Conservation (phyloP, 2,113 vertebrate genomes). For the Callospermophilus lateralis region DNA sequence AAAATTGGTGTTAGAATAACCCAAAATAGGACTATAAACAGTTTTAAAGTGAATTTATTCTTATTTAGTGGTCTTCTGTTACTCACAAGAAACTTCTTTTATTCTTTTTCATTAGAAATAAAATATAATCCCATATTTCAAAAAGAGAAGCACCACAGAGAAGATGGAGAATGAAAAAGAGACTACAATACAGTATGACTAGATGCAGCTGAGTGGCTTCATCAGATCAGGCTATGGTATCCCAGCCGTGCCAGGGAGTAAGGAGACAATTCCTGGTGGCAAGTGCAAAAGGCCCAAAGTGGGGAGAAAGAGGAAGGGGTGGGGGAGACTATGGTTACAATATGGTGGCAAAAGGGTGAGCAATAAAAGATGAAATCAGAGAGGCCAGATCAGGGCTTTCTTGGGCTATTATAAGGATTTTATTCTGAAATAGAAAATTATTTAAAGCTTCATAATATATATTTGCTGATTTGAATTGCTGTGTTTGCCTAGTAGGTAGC, state of each 20-base stretch:
- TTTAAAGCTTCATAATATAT: conserved; percentile 13
- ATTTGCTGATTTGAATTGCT: conserved; percentile 47
- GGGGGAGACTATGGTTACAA: neutral
- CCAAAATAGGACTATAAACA: too few relatives aligned
- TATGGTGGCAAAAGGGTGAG: neutral
- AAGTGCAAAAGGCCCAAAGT: conserved; percentile 19
- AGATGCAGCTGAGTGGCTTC: neutral
- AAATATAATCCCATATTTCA: too few relatives aligned
- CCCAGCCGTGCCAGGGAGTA: neutral
- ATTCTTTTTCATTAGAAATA: too few relatives aligned
- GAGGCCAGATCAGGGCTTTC: neutral
- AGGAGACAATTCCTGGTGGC: conserved; percentile 7
- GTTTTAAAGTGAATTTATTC: too few relatives aligned
- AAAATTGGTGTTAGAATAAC: too few relatives aligned
- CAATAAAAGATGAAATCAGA: conserved; percentile 47
- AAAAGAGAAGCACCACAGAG: neutral
- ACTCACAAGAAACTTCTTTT: too few relatives aligned
- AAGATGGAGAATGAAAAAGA: conserved; percentile 2
- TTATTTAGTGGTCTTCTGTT: too few relatives aligned
- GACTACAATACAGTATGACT: neutral
- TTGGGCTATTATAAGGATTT: conserved; percentile 20
- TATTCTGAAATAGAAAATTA: conserved; percentile 48
- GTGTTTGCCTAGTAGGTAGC: conserved; percentile 33
- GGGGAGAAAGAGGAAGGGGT: neutral
- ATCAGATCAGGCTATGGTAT: conserved; percentile 3